Conservation (phyloP, 2,113 vertebrate genomes). For the Muscicapa adusta region DNA sequence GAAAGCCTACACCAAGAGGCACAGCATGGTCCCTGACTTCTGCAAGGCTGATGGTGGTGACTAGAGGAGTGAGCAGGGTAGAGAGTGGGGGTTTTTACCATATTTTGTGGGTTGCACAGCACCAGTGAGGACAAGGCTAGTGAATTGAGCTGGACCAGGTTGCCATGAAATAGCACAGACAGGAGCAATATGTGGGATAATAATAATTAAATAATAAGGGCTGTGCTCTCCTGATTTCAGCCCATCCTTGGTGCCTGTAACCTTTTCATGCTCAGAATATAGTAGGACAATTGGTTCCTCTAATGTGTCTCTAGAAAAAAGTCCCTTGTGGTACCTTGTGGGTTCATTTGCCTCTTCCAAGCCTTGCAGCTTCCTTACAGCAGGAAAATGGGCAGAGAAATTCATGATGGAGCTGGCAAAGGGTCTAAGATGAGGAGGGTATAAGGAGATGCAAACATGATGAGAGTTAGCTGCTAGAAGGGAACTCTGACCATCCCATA, state of each 20-base stretch:
- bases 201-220: too few relatives aligned
- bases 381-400: neutral
- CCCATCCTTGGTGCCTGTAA: fast-evolving
- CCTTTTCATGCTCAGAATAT: fast-evolving
- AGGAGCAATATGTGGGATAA: neutral
- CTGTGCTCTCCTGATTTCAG: neutral
- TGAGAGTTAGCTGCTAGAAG: neutral
- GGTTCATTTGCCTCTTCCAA: neutral
- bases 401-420: neutral
- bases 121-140: neutral
- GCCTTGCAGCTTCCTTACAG: neutral
- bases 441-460: neutral
- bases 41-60: neutral
- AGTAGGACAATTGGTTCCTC: neutral
- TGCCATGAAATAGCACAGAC: neutral
- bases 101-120: neutral
- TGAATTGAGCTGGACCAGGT: neutral
- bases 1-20: neutral
- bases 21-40: neutral
- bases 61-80: neutral
- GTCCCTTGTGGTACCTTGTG: fast-evolving
- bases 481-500: neutral
- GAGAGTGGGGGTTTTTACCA: fast-evolving
- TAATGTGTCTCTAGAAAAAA: neutral
- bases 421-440: neutral